Conservation (phyloP, 2,888 invertebrate species). For the Siphonodentalium dalli region DNA sequence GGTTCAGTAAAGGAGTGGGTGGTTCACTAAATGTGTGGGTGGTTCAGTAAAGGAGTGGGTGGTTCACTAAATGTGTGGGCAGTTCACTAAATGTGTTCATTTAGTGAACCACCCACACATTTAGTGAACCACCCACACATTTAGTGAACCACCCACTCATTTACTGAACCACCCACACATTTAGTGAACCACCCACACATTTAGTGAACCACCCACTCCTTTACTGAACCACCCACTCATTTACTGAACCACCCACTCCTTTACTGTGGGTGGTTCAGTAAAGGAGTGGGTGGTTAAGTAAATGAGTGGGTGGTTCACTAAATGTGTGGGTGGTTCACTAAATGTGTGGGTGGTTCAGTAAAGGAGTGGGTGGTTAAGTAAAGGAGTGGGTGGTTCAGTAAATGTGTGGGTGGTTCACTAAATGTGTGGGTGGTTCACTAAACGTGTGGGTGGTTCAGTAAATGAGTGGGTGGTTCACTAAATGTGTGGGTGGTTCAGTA, state of each 20-base stretch:
- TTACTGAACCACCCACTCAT: too few species aligned
- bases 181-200: too few species aligned
- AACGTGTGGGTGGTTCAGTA: slow-evolving; percentile 1
- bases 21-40: neutral
- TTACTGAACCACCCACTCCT: too few species aligned
- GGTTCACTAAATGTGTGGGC: too few species aligned
- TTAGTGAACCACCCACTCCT: too few species aligned
- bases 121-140: too few species aligned
- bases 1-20: neutral
- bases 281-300: neutral
- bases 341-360: slow-evolving; percentile 1
- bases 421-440: neutral
- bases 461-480: neutral
- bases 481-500: slow-evolving; percentile 4
- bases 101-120: too few species aligned
- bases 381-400: slow-evolving; percentile 6
- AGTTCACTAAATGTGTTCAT: too few species aligned
- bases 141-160: too few species aligned
- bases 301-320: slow-evolving; percentile 3
- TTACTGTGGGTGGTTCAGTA: slow-evolving; percentile 4
- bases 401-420: neutral
- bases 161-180: too few species aligned
- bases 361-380: slow-evolving; percentile 12
- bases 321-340: slow-evolving; percentile 6
- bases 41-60: neutral